Percentiles rank a stretch among this genome's conserved stretches.
These are phyloP conservation scores for Eurypyga helias DNA, from an alignment of 2,113 vertebrate species.

Conservation along the genomic window DNA sequence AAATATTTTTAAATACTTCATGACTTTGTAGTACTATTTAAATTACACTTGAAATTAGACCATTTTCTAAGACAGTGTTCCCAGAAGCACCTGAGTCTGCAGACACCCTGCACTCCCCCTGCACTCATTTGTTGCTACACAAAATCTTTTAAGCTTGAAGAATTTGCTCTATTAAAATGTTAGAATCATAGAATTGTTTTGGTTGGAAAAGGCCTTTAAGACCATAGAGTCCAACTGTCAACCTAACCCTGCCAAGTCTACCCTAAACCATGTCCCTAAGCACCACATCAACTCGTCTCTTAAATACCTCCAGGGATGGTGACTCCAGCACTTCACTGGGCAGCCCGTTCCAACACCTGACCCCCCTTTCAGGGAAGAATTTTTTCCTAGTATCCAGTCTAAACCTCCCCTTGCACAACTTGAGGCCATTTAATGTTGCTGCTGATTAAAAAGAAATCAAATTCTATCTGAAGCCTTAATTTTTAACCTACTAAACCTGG, in stretches of 20 bases:
- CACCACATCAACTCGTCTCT: no score
- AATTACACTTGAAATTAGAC: not conserved
- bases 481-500: not conserved
- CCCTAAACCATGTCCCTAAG: no score
- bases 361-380: no score
- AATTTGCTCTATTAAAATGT: not conserved
- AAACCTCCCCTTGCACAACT: no score
- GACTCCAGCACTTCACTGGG: no score
- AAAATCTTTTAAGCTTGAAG: not conserved
- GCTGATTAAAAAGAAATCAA: not conserved
- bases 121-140: not conserved
- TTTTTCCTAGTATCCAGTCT: no score
- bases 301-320: no score
- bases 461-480: not conserved
- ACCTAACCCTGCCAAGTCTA: no score
- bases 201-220: no score
- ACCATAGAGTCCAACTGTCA: no score
- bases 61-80: not conserved
- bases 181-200: no score
- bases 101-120: not conserved
- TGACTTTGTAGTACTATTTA: not conserved
- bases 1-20: not conserved
- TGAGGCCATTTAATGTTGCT: not conserved
- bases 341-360: no score
- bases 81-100: not conserved